These are phyloP conservation scores for Pristionchus mayeri DNA, from an alignment of 2,888 invertebrate species.

Conservation along the genomic window DNA sequence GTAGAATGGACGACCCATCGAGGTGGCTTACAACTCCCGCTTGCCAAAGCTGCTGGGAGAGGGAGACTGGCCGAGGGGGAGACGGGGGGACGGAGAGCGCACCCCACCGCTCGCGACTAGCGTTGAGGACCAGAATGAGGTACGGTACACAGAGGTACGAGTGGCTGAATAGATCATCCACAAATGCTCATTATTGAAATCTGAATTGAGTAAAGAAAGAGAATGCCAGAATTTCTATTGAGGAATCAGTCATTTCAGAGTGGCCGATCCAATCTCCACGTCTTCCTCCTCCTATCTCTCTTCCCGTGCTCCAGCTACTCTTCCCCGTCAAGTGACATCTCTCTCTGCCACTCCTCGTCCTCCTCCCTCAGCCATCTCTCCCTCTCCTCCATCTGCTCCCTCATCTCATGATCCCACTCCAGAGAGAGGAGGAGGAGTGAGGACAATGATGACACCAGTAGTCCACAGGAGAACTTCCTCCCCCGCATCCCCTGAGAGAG, in stretches of 20 bases:
- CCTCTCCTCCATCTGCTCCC: neutral
- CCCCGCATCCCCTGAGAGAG: constrained; percentile 3
- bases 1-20: no score
- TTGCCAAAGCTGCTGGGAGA: no score
- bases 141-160: no score
- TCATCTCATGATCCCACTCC: constrained; percentile 32
- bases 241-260: neutral
- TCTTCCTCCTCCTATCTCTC: constrained; percentile 10
- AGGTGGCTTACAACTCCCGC: no score
- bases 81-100: no score
- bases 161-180: no score
- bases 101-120: no score
- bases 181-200: no score
- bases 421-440: neutral
- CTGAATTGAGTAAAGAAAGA: no score
- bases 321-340: constrained; percentile 46
- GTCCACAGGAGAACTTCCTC: neutral
- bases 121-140: no score
- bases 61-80: no score
- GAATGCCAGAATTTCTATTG: no score
- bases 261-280: neutral
- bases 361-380: neutral
- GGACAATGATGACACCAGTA: neutral
- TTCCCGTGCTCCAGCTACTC: constrained; percentile 45
- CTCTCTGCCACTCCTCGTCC: constrained; percentile 38